Conservation (phyloP, 2,113 vertebrate species). For the Dendrocopos noguchii region DNA sequence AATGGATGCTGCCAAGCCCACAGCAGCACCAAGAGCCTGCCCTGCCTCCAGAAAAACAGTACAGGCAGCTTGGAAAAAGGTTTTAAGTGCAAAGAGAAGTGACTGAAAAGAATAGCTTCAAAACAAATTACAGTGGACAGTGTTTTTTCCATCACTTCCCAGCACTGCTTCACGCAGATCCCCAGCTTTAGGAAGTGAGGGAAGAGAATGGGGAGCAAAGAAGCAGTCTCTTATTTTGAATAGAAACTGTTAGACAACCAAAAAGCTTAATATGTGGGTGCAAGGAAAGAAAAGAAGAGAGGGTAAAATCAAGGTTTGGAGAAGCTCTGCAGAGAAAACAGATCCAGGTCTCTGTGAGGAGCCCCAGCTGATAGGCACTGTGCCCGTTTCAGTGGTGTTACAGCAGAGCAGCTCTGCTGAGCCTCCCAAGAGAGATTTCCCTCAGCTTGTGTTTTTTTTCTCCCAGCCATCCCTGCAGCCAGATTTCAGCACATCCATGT, state of each 20-base stretch:
- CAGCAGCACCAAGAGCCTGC: background rate
- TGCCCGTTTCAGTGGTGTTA: fast-evolving
- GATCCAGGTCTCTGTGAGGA: background rate
- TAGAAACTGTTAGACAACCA: background rate
- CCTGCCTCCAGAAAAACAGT: background rate
- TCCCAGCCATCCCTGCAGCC: background rate
- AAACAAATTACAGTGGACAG: background rate
- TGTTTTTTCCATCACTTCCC: background rate
- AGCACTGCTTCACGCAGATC: background rate
- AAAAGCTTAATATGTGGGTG: background rate
- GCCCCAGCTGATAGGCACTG: background rate
- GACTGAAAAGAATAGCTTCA: fast-evolving
- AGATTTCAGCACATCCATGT: background rate
- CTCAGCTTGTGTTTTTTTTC: background rate
- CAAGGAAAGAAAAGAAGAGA: background rate
- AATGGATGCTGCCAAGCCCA: background rate
- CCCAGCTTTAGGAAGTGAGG: background rate
- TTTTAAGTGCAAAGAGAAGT: background rate
- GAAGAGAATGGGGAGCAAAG: background rate
- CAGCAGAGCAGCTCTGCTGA: background rate
- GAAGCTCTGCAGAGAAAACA: background rate
- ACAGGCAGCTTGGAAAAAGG: background rate
- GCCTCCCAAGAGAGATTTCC: background rate
- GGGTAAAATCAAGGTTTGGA: background rate
- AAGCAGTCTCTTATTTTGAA: background rate